These are phyloP conservation scores for Patella ulyssiponensis DNA, from an alignment of 2,888 invertebrate genomes.

Conservation along the genomic window DNA sequence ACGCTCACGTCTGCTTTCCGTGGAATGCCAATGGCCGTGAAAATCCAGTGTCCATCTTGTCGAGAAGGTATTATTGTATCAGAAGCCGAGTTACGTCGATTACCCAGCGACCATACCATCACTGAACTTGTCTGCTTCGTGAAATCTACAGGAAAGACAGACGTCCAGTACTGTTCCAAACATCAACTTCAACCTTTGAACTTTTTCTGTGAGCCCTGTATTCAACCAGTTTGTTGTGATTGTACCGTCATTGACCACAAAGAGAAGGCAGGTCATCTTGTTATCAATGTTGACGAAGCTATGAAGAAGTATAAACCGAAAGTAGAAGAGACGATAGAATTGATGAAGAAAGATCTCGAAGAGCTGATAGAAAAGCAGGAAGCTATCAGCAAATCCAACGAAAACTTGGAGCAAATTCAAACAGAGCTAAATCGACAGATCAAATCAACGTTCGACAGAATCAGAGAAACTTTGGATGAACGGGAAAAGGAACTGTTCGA, in stretches of 20 bases:
- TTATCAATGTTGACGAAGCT: conserved; percentile 64
- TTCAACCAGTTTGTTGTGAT: conserved; percentile 64
- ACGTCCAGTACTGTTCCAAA: conserved; percentile 61
- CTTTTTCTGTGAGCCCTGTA: conserved; percentile 68
- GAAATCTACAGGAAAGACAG: conserved; percentile 53
- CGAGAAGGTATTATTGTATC: conserved; percentile 60
- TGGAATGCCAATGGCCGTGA: conserved; percentile 63
- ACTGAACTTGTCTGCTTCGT: conserved; percentile 61
- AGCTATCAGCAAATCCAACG: conserved; percentile 53
- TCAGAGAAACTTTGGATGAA: conserved; percentile 58
- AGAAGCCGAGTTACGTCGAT: conserved; percentile 58
- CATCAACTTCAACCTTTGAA: conserved; percentile 66
- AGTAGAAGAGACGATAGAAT: conserved; percentile 55
- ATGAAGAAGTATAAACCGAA: conserved; percentile 64
- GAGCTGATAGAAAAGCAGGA: conserved; percentile 52
- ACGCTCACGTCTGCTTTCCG: conserved; percentile 56
- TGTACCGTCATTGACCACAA: conserved; percentile 67
- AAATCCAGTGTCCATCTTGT: conserved; percentile 64
- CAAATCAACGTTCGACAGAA: conserved; percentile 57
- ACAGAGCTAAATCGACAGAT: conserved; percentile 59
- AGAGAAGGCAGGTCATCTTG: conserved; percentile 58
- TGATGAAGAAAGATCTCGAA: conserved; percentile 51
- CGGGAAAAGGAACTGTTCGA: conserved; percentile 60
- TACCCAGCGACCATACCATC: conserved; percentile 66
- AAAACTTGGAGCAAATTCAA: conserved; percentile 60